A percentile compares a stretch with the other conserved stretches of the same genome.
These are phyloP conservation scores for Thryonomys swinderianus DNA, from an alignment of 2,113 vertebrate species.

Conservation along the genomic window DNA sequence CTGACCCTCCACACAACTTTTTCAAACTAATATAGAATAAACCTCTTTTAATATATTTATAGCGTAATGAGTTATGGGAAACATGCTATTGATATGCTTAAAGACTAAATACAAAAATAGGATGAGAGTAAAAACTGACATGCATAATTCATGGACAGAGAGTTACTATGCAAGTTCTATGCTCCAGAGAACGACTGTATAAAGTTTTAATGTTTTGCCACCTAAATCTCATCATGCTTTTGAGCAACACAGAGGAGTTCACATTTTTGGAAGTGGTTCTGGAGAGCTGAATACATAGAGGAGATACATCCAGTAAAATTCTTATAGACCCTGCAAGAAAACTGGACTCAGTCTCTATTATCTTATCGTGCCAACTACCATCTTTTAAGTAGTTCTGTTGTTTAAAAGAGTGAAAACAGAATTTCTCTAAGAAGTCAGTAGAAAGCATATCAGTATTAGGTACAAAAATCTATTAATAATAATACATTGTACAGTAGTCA, in stretches of 20 bases:
- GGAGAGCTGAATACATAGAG: background rate
- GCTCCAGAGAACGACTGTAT: conserved; percentile 62
- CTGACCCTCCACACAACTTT: background rate
- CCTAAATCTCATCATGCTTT: conserved; percentile 50
- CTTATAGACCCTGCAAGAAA: background rate
- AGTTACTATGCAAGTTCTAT: conserved; percentile 61
- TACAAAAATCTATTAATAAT: background rate
- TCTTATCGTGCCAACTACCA: background rate
- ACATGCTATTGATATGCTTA: conserved; percentile 62
- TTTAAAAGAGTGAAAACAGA: background rate
- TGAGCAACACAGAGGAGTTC: conserved; percentile 9
- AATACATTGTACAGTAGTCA: background rate
- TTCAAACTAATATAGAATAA: background rate
- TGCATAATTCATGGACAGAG: conserved; percentile 72
- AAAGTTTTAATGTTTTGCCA: conserved; percentile 73
- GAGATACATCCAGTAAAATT: conserved; percentile 30
- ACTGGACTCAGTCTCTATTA: background rate
- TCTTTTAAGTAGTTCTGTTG: background rate
- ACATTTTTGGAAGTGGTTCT: conserved; percentile 49
- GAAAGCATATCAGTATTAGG: background rate
- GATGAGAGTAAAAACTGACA: conserved; percentile 51
- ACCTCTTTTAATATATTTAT: conserved; percentile 53
- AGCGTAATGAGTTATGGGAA: conserved; percentile 59
- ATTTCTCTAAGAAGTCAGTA: background rate
- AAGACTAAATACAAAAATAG: conserved; percentile 60